phyloP scores from a whole-genome alignment of 2,888 invertebrate species.

The Stenoptilia bipunctidactyla region DNA sequence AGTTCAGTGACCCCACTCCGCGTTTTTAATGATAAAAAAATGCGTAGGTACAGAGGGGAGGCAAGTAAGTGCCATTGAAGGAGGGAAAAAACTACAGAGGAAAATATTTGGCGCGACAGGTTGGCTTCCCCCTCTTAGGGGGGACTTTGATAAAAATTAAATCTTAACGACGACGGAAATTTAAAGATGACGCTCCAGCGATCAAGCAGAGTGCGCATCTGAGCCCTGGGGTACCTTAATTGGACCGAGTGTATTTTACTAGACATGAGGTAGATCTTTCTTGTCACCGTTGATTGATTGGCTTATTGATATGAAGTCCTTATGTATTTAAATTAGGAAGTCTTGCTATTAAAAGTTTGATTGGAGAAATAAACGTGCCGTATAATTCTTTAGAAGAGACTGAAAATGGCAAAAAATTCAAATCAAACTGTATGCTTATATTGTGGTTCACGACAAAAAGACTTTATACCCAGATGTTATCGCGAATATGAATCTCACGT shows the following conservation, averaged over 20 bases:
- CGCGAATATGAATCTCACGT: too few species aligned
- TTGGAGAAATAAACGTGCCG: too few species aligned
- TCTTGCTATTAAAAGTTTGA: too few species aligned
- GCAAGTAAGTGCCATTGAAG: constrained; percentile 67
- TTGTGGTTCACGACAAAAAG: too few species aligned
- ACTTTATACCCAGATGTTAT: too few species aligned
- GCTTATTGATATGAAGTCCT: neutral
- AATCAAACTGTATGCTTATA: too few species aligned
- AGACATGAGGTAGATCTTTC: neutral
- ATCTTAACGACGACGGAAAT: constrained; percentile 72
- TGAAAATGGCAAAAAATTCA: too few species aligned
- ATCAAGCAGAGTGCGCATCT: constrained; percentile 70
- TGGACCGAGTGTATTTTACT: constrained; percentile 43
- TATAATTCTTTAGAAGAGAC: too few species aligned
- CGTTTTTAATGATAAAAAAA: constrained; percentile 71
- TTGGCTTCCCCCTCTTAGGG: constrained; percentile 37
- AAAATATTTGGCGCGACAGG: constrained; percentile 73
- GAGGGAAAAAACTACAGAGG: constrained; percentile 69
- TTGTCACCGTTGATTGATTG: neutral
- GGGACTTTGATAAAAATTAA: constrained; percentile 71
- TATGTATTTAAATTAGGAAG: too few species aligned
- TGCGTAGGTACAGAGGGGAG: constrained; percentile 69
- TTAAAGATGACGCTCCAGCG: constrained; percentile 70
- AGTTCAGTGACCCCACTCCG: constrained; percentile 67
- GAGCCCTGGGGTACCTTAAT: constrained; percentile 63